phyloP scores from a whole-genome alignment of 2,797 vertebrate species.

The Amblyraja radiata region DNA sequence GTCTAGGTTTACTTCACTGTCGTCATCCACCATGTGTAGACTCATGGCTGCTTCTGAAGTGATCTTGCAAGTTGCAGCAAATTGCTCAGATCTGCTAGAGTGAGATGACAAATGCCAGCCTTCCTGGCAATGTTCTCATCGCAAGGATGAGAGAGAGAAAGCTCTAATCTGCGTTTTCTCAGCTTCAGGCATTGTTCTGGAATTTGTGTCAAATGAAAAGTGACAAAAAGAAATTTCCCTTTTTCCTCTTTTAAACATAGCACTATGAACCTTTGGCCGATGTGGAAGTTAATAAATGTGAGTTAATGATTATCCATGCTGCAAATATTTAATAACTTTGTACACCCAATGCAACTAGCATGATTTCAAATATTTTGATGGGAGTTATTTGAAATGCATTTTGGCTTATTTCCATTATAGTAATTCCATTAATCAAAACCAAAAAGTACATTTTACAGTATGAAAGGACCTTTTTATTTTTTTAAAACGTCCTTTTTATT shows the following conservation, averaged over 20 bases:
- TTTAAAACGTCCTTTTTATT: not conserved
- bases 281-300: constrained; percentile 35
- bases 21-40: not conserved
- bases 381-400: constrained; percentile 38
- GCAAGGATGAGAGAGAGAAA: not conserved
- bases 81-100: not conserved
- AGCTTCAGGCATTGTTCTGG: not conserved
- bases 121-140: not conserved
- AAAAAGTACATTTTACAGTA: not conserved
- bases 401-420: constrained; percentile 21
- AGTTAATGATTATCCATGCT: constrained; percentile 39
- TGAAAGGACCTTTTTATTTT: not conserved
- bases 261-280: constrained; percentile 31
- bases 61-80: not conserved
- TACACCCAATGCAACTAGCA: not conserved
- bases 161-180: not conserved
- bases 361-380: not conserved
- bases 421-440: not conserved
- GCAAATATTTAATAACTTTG: constrained; percentile 38
- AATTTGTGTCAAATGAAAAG: constrained; percentile 35
- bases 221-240: constrained; percentile 34
- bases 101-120: not conserved
- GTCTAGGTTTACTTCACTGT: not conserved
- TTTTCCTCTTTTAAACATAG: constrained; percentile 6
- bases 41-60: not conserved